Base-by-base conservation (phyloP, 2,888 invertebrate species). In the Leucoma salicis region DNA sequence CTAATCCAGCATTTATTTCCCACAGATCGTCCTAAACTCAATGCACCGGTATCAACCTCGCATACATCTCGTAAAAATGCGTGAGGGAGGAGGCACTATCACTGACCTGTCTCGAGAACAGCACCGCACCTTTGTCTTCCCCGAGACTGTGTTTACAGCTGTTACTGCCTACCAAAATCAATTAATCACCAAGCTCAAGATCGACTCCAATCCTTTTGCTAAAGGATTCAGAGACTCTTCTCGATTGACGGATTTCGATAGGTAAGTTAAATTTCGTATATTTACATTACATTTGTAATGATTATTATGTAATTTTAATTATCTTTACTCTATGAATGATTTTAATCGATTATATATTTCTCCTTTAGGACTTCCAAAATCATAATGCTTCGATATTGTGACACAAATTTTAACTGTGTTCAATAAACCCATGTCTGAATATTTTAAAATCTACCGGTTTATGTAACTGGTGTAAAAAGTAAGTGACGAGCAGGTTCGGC, bases 101-200 rank as follows among this genome's bases (percentile, higher is more conserved):
- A 95, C 95, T 46, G 97, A 97, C 79, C 91, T 99, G 56, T 94
- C 96, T 63, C 92, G 95, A 50, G 97, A 99, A 79, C 96, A 97
- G 78, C 97, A 96, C 86, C 93, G 97, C 70, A 98, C 98, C 43
- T 99, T 96, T 88, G 95, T 98, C 63, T 99, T 98, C 90, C 96
- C 98, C 2, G 99, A 99, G 91, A 97, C 98, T 1, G 97, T 98
- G 63, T 99, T 99, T 91, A 99, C 99, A 32, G 99, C 99, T 24
- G 99, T 99, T 61, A 99, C 99, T 25, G 99, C 99, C 24, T 99
- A 99, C 91, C 99, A 99, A 90, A 99, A 99, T 90, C 99, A 99
- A 90, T 92, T 98, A 92, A 99, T 99, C 75, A 99, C 99, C 39
- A 99, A 98, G 84, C 90, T 99, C 80, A 99, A 99, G 91, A 99